phyloP scores from a whole-genome alignment of 2,797 vertebrate genomes.

The Atherinosoma microstoma region DNA sequence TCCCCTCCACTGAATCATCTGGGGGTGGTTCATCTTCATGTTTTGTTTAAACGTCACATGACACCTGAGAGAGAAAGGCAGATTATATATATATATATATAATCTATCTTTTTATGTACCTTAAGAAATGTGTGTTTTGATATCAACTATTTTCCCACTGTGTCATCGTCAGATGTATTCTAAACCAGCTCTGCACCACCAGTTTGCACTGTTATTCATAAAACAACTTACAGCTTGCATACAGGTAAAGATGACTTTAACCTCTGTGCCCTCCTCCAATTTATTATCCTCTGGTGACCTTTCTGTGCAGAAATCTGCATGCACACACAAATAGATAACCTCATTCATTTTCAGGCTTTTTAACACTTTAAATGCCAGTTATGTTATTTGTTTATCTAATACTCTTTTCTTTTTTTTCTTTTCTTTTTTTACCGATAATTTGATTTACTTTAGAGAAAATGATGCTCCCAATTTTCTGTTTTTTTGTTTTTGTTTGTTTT shows the following conservation, averaged over 20 bases:
- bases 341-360: too few species aligned
- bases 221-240: constrained; percentile 17
- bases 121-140: constrained; percentile 42
- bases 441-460: too few species aligned
- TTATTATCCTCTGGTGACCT: too few species aligned
- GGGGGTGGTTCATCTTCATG: constrained; percentile 31
- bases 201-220: constrained; percentile 32
- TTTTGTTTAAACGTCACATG: constrained; percentile 34
- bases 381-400: too few species aligned
- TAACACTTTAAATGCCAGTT: too few species aligned
- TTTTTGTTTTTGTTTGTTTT: too few species aligned
- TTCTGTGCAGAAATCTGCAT: too few species aligned
- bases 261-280: too few species aligned
- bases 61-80: not conserved
- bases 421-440: too few species aligned
- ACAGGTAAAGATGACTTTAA: not conserved
- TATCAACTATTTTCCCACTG: not conserved
- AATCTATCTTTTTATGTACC: constrained; percentile 9
- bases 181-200: constrained; percentile 28
- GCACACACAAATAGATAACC: too few species aligned
- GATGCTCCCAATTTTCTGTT: too few species aligned
- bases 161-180: constrained; percentile 37
- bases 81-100: constrained; percentile 7
- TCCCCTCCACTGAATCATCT: constrained; percentile 43
- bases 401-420: too few species aligned